Conservation (phyloP, 1,140 invertebrate species). For the Carposina sasakii region DNA sequence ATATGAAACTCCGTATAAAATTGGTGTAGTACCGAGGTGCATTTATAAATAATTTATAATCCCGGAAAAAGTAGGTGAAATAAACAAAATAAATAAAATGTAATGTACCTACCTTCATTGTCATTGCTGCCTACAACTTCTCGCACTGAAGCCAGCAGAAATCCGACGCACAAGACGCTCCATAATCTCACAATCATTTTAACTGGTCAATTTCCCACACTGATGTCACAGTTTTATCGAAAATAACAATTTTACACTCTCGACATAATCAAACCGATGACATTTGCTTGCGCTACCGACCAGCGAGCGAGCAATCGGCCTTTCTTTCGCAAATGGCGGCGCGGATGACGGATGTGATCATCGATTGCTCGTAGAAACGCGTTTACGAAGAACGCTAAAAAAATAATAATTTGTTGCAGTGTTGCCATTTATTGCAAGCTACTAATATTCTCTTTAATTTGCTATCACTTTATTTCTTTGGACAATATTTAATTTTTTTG, state of each 20-base stretch:
- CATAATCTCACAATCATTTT: conserved; percentile 70
- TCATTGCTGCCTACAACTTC: conserved; percentile 62
- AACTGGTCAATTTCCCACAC: conserved; percentile 50
- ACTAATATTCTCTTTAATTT: no score
- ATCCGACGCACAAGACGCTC: conserved; percentile 61
- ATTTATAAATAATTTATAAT: no score
- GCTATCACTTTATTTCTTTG: no score
- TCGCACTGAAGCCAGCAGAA: conserved; percentile 59
- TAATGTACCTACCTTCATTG: conserved; percentile 56
- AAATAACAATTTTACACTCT: conserved; percentile 65
- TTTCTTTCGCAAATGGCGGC: conserved; percentile 65
- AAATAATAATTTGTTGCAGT: no score
- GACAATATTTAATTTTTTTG: no score
- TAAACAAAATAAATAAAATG: conserved; percentile 45
- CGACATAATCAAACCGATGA: conserved; percentile 62
- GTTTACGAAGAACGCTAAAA: conserved; percentile 38
- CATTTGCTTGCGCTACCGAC: conserved; percentile 61
- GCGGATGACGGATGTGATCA: conserved; percentile 68
- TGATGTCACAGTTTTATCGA: conserved; percentile 58
- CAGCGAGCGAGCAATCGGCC: conserved; percentile 60
- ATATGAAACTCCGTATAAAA: no score
- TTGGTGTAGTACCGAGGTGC: no score
- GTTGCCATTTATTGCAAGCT: no score
- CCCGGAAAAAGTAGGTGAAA: no score
- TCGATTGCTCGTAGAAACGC: conserved; percentile 58